Base-by-base conservation (phyloP, 2,888 invertebrate genomes). In the Leucoma salicis region DNA sequence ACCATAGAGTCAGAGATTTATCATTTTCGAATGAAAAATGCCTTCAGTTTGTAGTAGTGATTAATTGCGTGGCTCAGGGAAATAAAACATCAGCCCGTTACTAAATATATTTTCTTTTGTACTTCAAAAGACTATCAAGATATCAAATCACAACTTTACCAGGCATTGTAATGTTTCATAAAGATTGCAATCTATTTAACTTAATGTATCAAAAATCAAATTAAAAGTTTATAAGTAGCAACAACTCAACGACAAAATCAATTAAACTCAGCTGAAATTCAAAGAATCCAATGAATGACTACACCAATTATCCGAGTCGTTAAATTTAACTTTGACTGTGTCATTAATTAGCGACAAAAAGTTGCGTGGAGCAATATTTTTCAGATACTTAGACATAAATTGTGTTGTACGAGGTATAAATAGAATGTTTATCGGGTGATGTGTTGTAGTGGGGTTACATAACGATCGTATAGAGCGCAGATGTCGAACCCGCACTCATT, bases 401-500 rank as follows among this genome's bases (percentile, higher is more conserved):
- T 37, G 28, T 31, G 21, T 35, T 18, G 35, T 31, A 27, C 33
- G 13, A 11, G 8, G 31, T 45, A 50, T 47, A 49, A 51, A 58
- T 57, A 51, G 10, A 50, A 42, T 49, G 49, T 51, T 45, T 46
- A 42, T 54, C 35, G 38, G 24, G 36, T 45, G 38, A 35, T 36
- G 16, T 40, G 39, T 34, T 35, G 39, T 27, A 13, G 16, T 39
- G 11, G 34, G 7, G 24, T 14, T 6, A 25, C 16, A 33, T 14
- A 29, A 14, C 6, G 39, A 15, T 35, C 8, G 27, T 34, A 21
- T 29, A 18, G 21, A 39, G 15, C 71, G 72, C 81, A 77, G 75
- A 77, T 76, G 77, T 72, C 71, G 70, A 77, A 75, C 77, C 79
- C 72, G 76, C 78, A 78, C 78, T 85, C 85, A 82, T 85, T 84